Evolutionary conservation across 2,797 vertebrate genomes (phyloP).

Genomic region (Periophthalmus magnuspinnatus): DNA sequence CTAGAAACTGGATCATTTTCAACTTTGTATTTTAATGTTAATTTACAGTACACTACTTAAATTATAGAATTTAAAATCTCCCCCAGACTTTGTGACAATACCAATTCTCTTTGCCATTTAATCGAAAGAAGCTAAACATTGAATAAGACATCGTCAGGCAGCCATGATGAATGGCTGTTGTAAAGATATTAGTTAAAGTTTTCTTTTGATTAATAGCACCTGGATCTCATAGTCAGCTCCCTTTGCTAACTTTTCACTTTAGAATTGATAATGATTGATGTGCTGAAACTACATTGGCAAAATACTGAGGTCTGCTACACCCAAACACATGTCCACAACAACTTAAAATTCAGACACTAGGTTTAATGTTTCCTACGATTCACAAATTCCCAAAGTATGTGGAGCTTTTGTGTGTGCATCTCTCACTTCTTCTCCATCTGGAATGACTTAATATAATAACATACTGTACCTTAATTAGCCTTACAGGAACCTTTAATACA

Average conservation of each 20-base stretch:
- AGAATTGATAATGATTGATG: constrained; percentile 9
- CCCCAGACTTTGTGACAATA: not conserved
- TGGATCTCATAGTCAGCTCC: not conserved
- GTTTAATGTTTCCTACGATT: not conserved
- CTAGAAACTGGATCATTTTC: too few species aligned
- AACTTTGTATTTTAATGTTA: too few species aligned
- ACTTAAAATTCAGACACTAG: not conserved
- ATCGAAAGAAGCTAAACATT: not conserved
- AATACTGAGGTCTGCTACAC: not conserved
- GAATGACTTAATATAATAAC: too few species aligned
- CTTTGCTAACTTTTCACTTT: constrained; percentile 5
- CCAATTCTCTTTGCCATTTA: not conserved
- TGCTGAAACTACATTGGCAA: not conserved
- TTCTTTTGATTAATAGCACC: constrained; percentile 11
- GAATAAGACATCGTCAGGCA: not conserved
- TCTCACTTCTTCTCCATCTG: too few species aligned
- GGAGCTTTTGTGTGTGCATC: too few species aligned
- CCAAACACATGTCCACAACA: not conserved
- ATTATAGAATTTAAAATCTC: not conserved
- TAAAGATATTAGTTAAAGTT: constrained; percentile 8
- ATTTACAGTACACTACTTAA: not conserved
- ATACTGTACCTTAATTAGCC: too few species aligned
- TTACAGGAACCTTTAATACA: too few species aligned
- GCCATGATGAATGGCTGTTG: constrained; percentile 2
- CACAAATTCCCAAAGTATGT: too few species aligned